Percentiles rank a stretch among this genome's conserved stretches.
Conservation (phyloP, 1,140 invertebrate genomes). For the Atopsyche davidsoni region DNA sequence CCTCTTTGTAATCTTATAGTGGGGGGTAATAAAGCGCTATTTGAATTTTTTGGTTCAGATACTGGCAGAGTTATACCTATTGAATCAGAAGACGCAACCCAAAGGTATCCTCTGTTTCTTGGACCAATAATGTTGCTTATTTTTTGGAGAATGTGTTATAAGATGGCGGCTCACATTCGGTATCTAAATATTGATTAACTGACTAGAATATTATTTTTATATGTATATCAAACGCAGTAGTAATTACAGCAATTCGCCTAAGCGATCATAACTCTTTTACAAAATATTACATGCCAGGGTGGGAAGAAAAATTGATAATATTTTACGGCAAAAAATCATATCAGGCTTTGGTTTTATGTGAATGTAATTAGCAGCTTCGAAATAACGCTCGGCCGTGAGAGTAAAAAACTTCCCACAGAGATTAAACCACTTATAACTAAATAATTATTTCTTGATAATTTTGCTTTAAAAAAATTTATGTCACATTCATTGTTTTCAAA, state of each 20-base stretch:
- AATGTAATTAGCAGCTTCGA: too few relatives aligned
- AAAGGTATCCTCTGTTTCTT: neutral
- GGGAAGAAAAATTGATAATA: too few relatives aligned
- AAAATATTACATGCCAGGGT: too few relatives aligned
- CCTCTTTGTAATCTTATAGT: slow-evolving; percentile 1
- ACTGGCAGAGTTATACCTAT: neutral
- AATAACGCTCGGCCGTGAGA: neutral
- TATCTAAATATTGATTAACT: neutral
- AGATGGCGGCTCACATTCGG: too few relatives aligned
- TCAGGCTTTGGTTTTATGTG: too few relatives aligned
- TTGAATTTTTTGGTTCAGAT: neutral
- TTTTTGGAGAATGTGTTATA: too few relatives aligned
- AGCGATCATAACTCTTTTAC: too few relatives aligned
- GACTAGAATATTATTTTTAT: neutral
- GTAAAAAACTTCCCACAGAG: neutral
- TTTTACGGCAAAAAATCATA: too few relatives aligned
- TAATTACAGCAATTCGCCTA: too few relatives aligned
- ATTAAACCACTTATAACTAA: neutral
- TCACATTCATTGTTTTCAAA: neutral
- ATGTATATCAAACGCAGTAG: neutral
- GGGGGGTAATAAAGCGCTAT: neutral
- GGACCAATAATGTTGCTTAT: neutral
- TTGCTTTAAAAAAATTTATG: neutral
- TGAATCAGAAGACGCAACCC: neutral
- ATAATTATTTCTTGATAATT: neutral